Percentiles rank a stretch among this genome's conserved stretches.
These are phyloP conservation scores for Caradrina clavipalpis DNA, from an alignment of 2,888 invertebrate species.

Conservation along the genomic window DNA sequence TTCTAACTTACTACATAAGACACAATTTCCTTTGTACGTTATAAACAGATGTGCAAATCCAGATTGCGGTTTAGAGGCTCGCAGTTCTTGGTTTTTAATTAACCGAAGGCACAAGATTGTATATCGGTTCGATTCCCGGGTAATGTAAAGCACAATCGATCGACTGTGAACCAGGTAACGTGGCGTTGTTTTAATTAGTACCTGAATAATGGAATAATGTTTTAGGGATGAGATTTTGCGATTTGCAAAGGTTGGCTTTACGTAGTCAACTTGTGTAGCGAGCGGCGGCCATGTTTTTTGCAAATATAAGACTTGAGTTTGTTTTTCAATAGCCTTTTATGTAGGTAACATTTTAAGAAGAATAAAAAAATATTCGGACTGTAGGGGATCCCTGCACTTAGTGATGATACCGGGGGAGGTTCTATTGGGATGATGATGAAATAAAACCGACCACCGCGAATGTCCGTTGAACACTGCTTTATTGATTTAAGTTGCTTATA, in stretches of 20 bases:
- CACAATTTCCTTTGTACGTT: conserved; percentile 2
- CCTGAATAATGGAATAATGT: conserved; percentile 60
- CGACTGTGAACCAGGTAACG: conserved; percentile 38
- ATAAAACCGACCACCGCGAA: too few relatives aligned
- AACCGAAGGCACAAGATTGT: conserved; percentile 60
- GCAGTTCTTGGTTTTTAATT: conserved; percentile 63
- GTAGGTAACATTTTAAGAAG: too few relatives aligned
- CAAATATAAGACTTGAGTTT: background rate
- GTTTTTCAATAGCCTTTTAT: too few relatives aligned
- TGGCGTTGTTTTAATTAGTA: conserved; percentile 65
- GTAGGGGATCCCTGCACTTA: too few relatives aligned
- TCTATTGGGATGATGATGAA: too few relatives aligned
- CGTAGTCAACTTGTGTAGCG: background rate
- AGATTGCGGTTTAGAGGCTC: conserved; percentile 51
- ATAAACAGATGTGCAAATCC: conserved; percentile 24
- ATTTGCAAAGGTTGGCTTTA: conserved; percentile 16
- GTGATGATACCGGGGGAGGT: too few relatives aligned
- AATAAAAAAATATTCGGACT: too few relatives aligned
- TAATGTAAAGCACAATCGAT: conserved; percentile 62
- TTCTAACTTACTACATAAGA: fast-evolving
- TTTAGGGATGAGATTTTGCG: conserved; percentile 36
- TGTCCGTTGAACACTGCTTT: too few relatives aligned
- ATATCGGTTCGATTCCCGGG: conserved; percentile 59
- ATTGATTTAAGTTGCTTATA: too few relatives aligned
- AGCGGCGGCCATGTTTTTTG: conserved; percentile 8